Evolutionary conservation across 2,888 invertebrate species (phyloP), one percentile per base, ranked within the genome.

Genomic region (Belgica antarctica): DNA sequence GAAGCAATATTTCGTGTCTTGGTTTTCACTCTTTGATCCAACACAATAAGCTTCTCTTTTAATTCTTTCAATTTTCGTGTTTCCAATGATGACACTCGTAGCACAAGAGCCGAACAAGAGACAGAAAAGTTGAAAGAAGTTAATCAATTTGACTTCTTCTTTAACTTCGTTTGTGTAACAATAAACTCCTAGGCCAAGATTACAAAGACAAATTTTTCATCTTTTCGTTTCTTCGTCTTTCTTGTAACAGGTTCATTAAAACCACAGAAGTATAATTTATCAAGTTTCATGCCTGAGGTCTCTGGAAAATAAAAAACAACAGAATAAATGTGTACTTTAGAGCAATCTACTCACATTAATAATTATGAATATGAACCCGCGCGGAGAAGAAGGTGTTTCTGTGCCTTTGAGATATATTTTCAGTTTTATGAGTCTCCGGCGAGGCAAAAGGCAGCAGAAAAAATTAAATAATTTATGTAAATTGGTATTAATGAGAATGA

Each of bases 271-370:
- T 59, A 27, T 59, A 59, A 59, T 59, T 59, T 59, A 59, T 59
- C 59, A 59, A 59, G 59, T 59, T 59, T 59, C 52, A 19, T 59
- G 59, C 59, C 59, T 59, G 59, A 59, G 59, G 59, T 59, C 59
- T 27, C n/a, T 4, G 7, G 46, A 15, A n/a, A n/a, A n/a, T n/a
- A n/a, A n/a, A 22, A 47, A 52, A 52, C 17, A 52, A 52, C 52
- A 22, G 59, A 27, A 27, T 24, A 27, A 27, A 24, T 59, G 27
- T 27, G 59, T 59, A 27, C 59, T 59, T 24, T 59, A 59, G 59
- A 59, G 59, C 59, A 59, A 59, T 59, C 27, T 27, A 2, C 17
- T 52, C 19, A 12, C 59, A 59, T 59, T 59, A 59, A 59, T 59
- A 27, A 59, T 59, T 59, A 59, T 59, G 59, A 59, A 59, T 59